Evolutionary conservation across 37 sponge, comb jelly and placozoan genomes (phyloP).

Genomic region (Beroe forskalii): DNA sequence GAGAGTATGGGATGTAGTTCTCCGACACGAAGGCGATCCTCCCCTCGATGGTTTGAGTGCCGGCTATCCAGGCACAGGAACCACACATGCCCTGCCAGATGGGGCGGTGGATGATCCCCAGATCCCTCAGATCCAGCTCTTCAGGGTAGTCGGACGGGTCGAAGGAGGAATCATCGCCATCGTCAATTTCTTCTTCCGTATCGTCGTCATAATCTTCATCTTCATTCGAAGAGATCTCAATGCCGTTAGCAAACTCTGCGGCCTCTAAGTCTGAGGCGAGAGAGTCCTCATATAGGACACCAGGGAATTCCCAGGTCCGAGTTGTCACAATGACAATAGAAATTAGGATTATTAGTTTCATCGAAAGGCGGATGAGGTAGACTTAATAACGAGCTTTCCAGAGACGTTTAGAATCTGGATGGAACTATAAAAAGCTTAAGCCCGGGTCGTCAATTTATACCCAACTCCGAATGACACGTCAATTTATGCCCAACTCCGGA

Average conservation of each 20-base stretch:
- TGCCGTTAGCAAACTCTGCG: neutral
- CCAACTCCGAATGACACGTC: no score
- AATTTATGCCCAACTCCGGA: no score
- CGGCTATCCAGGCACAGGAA: constrained; percentile 8
- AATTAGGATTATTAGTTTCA: no score
- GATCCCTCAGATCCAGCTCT: neutral
- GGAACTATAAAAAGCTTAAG: no score
- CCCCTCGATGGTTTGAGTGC: constrained; percentile 13
- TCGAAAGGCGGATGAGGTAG: no score
- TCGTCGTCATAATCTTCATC: constrained; percentile 1
- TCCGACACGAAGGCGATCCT: constrained; percentile 37
- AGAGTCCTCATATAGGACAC: neutral
- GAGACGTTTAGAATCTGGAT: no score
- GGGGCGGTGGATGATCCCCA: neutral
- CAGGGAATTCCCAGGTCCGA: neutral
- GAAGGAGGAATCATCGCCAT: neutral
- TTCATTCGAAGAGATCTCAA: neutral
- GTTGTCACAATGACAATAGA: no score
- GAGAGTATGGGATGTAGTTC: constrained; percentile 48
- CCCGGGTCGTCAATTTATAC: no score
- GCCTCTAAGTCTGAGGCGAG: neutral
- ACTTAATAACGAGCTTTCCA: no score
- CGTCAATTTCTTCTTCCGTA: neutral
- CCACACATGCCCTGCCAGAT: constrained; percentile 26
- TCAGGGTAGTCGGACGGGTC: neutral